Conservation (phyloP, 1,140 invertebrate species). For the Trichonephila clavipes region DNA sequence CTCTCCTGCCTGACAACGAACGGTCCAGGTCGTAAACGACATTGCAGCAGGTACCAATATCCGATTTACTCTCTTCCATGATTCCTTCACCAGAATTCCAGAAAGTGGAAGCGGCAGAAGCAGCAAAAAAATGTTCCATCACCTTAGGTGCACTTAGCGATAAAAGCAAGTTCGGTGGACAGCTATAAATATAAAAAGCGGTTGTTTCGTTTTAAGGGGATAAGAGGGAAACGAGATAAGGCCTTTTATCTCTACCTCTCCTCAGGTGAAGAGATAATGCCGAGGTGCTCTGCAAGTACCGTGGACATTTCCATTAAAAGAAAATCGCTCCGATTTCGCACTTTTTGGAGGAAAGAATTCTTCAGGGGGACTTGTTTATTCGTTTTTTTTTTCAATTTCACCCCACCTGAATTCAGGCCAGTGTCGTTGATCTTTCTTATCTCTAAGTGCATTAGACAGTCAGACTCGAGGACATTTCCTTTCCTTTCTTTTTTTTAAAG, state of each 20-base stretch:
- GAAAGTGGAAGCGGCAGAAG: not conserved
- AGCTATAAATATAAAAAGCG: slow-evolving; percentile 46
- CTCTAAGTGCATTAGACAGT: slow-evolving; percentile 25
- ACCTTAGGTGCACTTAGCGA: slow-evolving; percentile 25
- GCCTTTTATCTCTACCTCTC: slow-evolving; percentile 2
- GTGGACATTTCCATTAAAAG: slow-evolving; percentile 20
- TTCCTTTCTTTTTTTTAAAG: not conserved
- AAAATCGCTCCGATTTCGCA: slow-evolving; percentile 26
- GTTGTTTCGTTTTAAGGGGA: slow-evolving; percentile 50
- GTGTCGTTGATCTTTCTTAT: slow-evolving; percentile 40
- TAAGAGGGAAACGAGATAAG: slow-evolving; percentile 25
- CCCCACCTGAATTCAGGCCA: slow-evolving; percentile 8
- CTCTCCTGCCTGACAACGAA: not conserved
- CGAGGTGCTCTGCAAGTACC: not conserved
- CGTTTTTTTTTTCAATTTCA: not conserved
- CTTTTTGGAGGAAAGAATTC: not conserved
- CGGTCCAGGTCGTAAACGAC: not conserved
- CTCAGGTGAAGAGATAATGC: slow-evolving; percentile 33
- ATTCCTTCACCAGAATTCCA: not conserved
- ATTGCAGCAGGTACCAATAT: not conserved
- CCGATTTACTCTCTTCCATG: not conserved
- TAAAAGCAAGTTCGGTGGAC: slow-evolving; percentile 27
- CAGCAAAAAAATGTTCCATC: not conserved
- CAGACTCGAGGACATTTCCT: not conserved
- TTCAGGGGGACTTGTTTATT: not conserved